Evolutionary conservation across 2,113 vertebrate genomes (phyloP).

Genomic region (Xiphophorus hellerii): DNA sequence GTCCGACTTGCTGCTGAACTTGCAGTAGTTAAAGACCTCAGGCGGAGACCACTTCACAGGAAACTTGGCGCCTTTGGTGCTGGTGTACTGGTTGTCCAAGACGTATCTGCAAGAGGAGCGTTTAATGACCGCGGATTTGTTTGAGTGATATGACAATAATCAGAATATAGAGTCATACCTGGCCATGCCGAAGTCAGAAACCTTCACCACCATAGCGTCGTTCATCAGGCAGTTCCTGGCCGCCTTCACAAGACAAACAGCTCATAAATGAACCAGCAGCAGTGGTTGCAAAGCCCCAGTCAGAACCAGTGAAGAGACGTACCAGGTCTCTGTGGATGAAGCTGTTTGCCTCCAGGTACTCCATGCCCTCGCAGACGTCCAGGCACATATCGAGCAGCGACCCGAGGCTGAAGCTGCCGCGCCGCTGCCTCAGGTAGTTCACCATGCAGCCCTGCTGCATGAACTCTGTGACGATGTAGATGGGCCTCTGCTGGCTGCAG

Average conservation of each 20-base stretch:
- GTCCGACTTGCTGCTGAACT: slow-evolving; percentile 92
- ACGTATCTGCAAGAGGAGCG: slow-evolving; percentile 78
- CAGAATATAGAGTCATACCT: slow-evolving; percentile 79
- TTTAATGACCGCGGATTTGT: not conserved
- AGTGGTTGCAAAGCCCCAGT: not conserved
- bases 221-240: slow-evolving; percentile 92
- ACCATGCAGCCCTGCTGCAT: slow-evolving; percentile 94
- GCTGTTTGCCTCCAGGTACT: slow-evolving; percentile 87
- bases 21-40: slow-evolving; percentile 89
- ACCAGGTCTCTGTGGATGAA: slow-evolving; percentile 88
- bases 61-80: slow-evolving; percentile 88
- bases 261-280: not conserved
- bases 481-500: slow-evolving; percentile 90
- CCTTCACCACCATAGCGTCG: slow-evolving; percentile 89
- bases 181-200: slow-evolving; percentile 96
- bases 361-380: slow-evolving; percentile 92
- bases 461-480: slow-evolving; percentile 96
- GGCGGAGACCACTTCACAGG: slow-evolving; percentile 94
- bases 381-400: slow-evolving; percentile 88
- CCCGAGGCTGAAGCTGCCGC: slow-evolving; percentile 80
- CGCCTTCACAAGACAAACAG: slow-evolving; percentile 77
- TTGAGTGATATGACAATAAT: not conserved
- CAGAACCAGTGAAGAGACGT: too few relatives aligned
- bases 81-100: slow-evolving; percentile 89
- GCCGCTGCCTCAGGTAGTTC: slow-evolving; percentile 86